Evolutionary conservation across 2,113 vertebrate species (phyloP), one percentile per base, ranked within the genome.

Genomic region (Mobula birostris): DNA sequence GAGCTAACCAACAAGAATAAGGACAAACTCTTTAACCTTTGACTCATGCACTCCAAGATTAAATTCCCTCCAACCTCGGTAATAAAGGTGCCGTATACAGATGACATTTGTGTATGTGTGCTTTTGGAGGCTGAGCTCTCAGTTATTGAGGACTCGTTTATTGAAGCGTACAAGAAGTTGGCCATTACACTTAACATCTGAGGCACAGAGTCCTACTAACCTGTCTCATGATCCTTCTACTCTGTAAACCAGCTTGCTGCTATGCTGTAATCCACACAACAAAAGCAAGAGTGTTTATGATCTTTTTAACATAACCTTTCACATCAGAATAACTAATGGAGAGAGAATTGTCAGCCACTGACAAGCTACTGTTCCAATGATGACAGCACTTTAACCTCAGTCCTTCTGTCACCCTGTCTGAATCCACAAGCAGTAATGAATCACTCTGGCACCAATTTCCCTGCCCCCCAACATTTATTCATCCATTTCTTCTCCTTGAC

Each of bases 361-460:
- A 74, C 68, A 93, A 36, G 6, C 40, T 93, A 76, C 27, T 48
- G 36, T 56, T 70, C 36, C 36, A 29, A 17, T 56, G 36, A 93
- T 74, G n/a, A 93, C 40, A 56, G 21, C 48, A 74, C 74, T 93
- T 93, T 93, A 93, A 76, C 70, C 36, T 76, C 36, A 56, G 40
- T 36, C 68, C 27, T 11, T 92, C 90, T 7, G 36, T 48, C 61
- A 70, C 11, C 61, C 27, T 11, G 24, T 56, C 70, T 72, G 68
- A 93, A 40, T 93, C 91, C 91, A 68, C 29, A 76, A 70, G 68
- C 27, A 93, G 40, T 74, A 27, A 93, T 93, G 70, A 93, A 76
- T 48, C 68, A 74, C 66, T 93, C 36, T 29, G 70, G 68, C 91
- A 93, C 9, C 36, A 74, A 72, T 15, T 74, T 14, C 91, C 68